A percentile compares a stretch with the other conserved stretches of the same genome.
These are phyloP conservation scores for Acanthopagrus latus DNA, from an alignment of 2,797 vertebrate genomes.

Conservation along the genomic window DNA sequence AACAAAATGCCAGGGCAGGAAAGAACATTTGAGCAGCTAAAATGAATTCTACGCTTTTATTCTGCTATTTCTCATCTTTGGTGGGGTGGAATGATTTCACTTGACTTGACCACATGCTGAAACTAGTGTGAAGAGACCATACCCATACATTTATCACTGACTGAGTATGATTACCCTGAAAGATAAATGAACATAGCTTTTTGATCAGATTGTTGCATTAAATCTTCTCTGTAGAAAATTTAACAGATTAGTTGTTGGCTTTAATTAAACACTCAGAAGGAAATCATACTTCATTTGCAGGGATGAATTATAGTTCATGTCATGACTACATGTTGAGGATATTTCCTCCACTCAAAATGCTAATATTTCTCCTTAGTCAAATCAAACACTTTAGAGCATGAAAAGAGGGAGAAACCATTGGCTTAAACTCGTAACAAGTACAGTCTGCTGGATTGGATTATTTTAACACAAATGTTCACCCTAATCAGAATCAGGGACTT, in stretches of 20 bases:
- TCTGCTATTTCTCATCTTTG: neutral
- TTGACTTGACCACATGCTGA: conserved; percentile 1
- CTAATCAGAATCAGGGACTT: neutral
- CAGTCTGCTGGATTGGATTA: neutral
- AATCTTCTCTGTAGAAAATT: conserved; percentile 25
- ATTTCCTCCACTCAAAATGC: conserved; percentile 22
- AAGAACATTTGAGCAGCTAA: conserved; percentile 34
- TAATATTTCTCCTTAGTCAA: conserved; percentile 5
- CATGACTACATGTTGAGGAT: neutral
- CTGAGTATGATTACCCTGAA: conserved; percentile 18
- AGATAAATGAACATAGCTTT: conserved; percentile 25
- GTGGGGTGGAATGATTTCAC: neutral
- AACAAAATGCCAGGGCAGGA: conserved; percentile 52
- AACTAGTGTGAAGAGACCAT: neutral
- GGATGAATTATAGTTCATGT: conserved; percentile 20
- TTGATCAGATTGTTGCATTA: conserved; percentile 37
- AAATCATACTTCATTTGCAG: conserved; percentile 10
- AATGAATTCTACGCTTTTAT: conserved; percentile 4
- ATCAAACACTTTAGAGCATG: conserved; percentile 3
- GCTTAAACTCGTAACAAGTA: neutral
- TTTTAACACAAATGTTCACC: neutral
- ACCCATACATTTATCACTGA: conserved; percentile 27
- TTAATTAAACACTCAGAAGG: conserved; percentile 13
- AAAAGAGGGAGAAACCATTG: neutral
- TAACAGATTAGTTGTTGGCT: conserved; percentile 30